Conservation (phyloP, 2,888 invertebrate species). For the Chloromyia formosa region DNA sequence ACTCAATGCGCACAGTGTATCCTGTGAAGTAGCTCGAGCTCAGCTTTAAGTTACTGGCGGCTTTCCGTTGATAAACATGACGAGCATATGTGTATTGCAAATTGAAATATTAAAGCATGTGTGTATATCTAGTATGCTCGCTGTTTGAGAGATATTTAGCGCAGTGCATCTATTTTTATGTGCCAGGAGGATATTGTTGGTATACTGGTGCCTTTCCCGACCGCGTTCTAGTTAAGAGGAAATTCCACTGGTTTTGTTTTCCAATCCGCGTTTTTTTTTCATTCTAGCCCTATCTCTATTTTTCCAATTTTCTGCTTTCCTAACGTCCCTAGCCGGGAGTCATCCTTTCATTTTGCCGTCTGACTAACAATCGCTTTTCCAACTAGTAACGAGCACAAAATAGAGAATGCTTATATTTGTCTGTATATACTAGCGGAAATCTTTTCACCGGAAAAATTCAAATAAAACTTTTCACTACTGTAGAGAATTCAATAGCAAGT, state of each 20-base stretch:
- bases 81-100: too few species aligned
- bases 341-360: too few species aligned
- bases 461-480: constrained; percentile 15
- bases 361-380: neutral
- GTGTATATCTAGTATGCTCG: neutral
- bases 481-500: constrained; percentile 12
- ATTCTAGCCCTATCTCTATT: neutral
- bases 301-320: neutral
- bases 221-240: neutral
- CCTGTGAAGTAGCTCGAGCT: too few species aligned
- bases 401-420: neutral
- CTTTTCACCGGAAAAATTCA: constrained; percentile 22
- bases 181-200: too few species aligned
- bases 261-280: neutral
- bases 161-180: neutral
- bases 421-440: neutral
- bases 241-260: neutral
- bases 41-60: too few species aligned
- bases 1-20: too few species aligned
- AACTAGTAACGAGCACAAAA: neutral
- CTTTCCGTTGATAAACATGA: too few species aligned
- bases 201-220: neutral
- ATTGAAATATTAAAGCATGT: too few species aligned
- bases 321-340: neutral
- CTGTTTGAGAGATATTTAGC: neutral